These are phyloP conservation scores for Drosophila burlai DNA, from an alignment of 1,140 invertebrate genomes.

Conservation along the genomic window DNA sequence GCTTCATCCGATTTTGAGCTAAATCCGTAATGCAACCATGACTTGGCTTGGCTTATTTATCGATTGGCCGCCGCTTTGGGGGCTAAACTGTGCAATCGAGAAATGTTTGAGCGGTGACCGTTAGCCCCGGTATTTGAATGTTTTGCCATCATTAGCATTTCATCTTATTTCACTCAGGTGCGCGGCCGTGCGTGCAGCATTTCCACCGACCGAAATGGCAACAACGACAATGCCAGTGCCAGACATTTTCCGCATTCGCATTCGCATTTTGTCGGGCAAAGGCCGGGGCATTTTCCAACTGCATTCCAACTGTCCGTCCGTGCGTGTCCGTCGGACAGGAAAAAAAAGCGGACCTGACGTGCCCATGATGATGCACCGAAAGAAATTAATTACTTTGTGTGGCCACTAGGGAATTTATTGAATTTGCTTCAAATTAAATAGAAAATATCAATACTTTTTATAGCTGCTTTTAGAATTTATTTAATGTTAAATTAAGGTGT, in stretches of 20 bases:
- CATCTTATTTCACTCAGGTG: conserved; percentile 73
- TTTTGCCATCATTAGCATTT: conserved; percentile 78
- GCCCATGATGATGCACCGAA: conserved; percentile 31
- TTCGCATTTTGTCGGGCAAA: conserved; percentile 4
- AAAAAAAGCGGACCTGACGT: conserved; percentile 39
- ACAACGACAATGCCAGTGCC: conserved; percentile 18
- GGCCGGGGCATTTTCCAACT: conserved; percentile 30
- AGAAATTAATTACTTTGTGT: neutral
- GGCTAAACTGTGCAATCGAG: neutral
- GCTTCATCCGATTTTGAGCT: neutral
- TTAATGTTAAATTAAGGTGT: too few relatives aligned
- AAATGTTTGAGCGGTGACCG: conserved; percentile 10
- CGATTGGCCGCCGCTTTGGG: neutral
- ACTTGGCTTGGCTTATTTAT: neutral
- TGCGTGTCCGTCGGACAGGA: conserved; percentile 58
- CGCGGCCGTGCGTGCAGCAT: conserved; percentile 72
- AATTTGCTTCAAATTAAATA: too few relatives aligned
- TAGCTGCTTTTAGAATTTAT: too few relatives aligned
- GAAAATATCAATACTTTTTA: too few relatives aligned
- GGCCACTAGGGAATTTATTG: too few relatives aligned
- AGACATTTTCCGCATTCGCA: conserved; percentile 19
- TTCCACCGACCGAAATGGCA: conserved; percentile 41
- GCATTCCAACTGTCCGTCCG: conserved; percentile 69
- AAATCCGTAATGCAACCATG: neutral
- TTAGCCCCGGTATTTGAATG: conserved; percentile 58